A percentile compares a stretch with the other conserved stretches of the same genome.
phyloP scores from a whole-genome alignment of 2,113 vertebrate genomes.

The Hypomesus transpacificus region DNA sequence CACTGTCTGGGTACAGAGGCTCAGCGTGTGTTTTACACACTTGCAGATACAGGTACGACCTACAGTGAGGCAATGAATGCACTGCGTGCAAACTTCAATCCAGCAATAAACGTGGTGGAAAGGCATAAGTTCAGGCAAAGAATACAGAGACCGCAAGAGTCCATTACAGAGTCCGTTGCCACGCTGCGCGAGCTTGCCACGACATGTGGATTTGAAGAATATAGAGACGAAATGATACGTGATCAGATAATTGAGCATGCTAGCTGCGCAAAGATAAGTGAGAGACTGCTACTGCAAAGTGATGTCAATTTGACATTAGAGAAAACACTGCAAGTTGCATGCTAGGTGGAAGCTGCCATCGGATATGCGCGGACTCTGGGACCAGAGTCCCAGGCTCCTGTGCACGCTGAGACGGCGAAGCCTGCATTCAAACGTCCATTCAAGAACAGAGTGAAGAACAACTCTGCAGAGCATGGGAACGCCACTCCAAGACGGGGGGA shows the following conservation, averaged over 20 bases:
- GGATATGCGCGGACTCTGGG: too few species aligned
- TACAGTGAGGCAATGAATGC: slow-evolving; percentile 2
- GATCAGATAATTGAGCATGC: background rate
- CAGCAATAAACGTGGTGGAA: slow-evolving; percentile 14
- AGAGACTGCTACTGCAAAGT: too few species aligned
- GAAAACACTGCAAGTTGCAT: too few species aligned
- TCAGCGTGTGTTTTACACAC: slow-evolving; percentile 12
- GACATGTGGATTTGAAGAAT: slow-evolving; percentile 1
- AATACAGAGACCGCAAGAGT: slow-evolving; percentile 3
- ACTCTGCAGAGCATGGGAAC: background rate
- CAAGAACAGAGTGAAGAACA: background rate
- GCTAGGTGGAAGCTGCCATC: too few species aligned
- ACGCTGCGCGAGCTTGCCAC: background rate
- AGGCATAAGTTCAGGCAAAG: slow-evolving; percentile 8
- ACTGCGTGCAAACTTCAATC: slow-evolving; percentile 9
- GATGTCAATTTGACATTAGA: too few species aligned
- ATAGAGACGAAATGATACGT: background rate
- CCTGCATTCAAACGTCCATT: background rate
- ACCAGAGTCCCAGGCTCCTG: too few species aligned
- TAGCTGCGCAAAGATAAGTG: too few species aligned
- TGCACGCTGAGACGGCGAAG: too few species aligned
- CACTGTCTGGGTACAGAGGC: slow-evolving; percentile 19
- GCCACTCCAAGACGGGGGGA: background rate
- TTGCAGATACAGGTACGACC: slow-evolving; percentile 20
- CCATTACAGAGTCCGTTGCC: background rate